Percentiles rank a stretch among this genome's conserved stretches.
phyloP scores from a whole-genome alignment of 1,140 invertebrate species.

The Polyergus mexicanus region DNA sequence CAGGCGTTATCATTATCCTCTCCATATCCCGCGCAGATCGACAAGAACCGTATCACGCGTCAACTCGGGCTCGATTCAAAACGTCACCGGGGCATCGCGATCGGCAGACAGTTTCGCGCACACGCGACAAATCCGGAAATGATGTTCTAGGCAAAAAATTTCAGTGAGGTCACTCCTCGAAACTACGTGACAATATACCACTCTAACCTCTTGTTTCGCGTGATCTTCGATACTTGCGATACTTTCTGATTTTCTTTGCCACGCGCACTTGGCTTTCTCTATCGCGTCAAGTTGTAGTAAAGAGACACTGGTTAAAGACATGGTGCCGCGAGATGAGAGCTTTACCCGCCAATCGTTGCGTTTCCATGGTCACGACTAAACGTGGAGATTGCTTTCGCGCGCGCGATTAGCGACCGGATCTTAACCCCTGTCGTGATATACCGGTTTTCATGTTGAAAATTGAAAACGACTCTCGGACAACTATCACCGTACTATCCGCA shows the following conservation, averaged over 20 bases:
- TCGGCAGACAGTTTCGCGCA: neutral
- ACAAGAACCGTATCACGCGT: no score
- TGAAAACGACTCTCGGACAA: conserved; percentile 13
- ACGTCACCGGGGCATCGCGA: no score
- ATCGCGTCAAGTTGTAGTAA: neutral
- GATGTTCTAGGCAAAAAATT: neutral
- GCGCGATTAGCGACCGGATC: neutral
- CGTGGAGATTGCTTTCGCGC: neutral
- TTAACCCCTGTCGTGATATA: neutral
- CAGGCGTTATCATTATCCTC: no score
- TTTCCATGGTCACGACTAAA: neutral
- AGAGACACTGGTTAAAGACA: neutral
- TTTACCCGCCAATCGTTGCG: neutral
- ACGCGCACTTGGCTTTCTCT: neutral
- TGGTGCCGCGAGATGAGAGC: neutral
- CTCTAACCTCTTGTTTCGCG: neutral
- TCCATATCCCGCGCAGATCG: no score
- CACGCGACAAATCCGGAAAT: neutral
- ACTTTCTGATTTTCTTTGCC: conserved; percentile 1
- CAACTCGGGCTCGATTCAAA: no score
- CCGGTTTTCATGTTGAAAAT: neutral
- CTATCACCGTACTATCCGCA: neutral
- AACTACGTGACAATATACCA: neutral
- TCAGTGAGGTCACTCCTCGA: neutral
- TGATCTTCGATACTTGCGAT: neutral